Percentiles rank a stretch among this genome's conserved stretches.
Conservation (phyloP, 2,888 invertebrate genomes). For the Chaitophorus viminalis region DNA sequence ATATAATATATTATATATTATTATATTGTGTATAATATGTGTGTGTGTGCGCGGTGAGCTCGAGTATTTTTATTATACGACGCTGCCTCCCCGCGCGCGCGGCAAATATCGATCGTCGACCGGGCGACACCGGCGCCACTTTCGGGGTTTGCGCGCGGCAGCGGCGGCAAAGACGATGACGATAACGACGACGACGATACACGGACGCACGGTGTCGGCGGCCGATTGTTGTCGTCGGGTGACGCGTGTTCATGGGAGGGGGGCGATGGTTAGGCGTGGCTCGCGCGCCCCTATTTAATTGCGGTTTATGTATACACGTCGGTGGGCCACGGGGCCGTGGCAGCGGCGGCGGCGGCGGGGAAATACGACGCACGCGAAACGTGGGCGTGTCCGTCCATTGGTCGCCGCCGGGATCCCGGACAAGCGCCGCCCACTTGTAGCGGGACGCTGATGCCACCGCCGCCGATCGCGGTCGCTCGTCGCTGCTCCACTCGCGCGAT, state of each 20-base stretch:
- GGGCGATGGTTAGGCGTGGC: conserved; percentile 52
- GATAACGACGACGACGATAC: conserved; percentile 10
- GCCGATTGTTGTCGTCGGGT: not conserved
- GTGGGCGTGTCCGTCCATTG: conserved; percentile 58
- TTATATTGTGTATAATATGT: no score
- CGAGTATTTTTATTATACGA: no score
- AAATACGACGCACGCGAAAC: conserved; percentile 24
- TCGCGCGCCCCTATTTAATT: conserved; percentile 58
- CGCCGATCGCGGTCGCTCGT: not conserved
- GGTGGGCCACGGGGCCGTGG: no score
- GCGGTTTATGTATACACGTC: conserved; percentile 46
- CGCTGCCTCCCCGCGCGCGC: not conserved
- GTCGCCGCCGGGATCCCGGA: conserved; percentile 46
- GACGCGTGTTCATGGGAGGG: no score
- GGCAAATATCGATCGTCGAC: conserved; percentile 47
- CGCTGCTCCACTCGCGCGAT: conserved; percentile 22
- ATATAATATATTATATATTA: not conserved
- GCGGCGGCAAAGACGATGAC: not conserved
- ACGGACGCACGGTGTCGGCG: not conserved
- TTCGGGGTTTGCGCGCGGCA: conserved; percentile 17
- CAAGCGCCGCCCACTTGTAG: conserved; percentile 56
- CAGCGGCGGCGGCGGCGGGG: not conserved
- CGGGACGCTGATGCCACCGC: conserved; percentile 23
- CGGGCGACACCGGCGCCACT: conserved; percentile 46
- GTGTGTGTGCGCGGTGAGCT: no score